Evolutionary conservation across 2,888 invertebrate species (phyloP).

Genomic region (Idaea straminata): DNA sequence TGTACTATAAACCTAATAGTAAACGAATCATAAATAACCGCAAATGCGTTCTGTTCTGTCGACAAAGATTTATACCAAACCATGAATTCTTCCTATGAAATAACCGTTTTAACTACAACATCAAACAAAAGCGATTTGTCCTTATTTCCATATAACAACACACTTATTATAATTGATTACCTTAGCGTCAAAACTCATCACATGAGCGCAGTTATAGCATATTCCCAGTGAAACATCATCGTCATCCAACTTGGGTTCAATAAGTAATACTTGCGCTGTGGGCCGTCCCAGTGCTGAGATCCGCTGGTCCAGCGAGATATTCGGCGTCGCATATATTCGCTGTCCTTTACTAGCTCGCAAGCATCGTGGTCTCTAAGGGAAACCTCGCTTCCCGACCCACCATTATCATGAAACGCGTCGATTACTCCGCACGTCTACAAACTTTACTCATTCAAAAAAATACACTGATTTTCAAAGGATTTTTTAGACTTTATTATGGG

Average conservation of each 20-base stretch:
- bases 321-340: conserved; percentile 61
- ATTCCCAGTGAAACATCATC: conserved; percentile 80
- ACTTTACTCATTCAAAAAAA: conserved; percentile 25
- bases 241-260: conserved; percentile 75
- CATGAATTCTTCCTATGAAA: background rate
- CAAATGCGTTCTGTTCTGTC: no score
- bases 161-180: conserved; percentile 60
- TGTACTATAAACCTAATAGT: no score
- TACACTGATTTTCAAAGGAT: conserved; percentile 20
- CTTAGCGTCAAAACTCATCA: conserved; percentile 63
- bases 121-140: conserved; percentile 34
- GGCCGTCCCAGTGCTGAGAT: conserved; percentile 64
- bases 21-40: no score
- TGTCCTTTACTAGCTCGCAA: conserved; percentile 62
- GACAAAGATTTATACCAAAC: background rate
- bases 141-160: conserved; percentile 32
- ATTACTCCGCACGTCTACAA: conserved; percentile 38
- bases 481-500: conserved; percentile 10
- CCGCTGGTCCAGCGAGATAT: conserved; percentile 67
- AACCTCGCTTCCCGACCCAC: conserved; percentile 48
- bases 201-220: conserved; percentile 66
- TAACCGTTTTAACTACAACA: conserved; percentile 25
- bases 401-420: conserved; percentile 53
- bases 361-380: conserved; percentile 62
- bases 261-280: conserved; percentile 70